Percentiles rank a stretch among this genome's conserved stretches.
Evolutionary conservation across 2,113 vertebrate species (phyloP).

Genomic region (Pheucticus melanocephalus): DNA sequence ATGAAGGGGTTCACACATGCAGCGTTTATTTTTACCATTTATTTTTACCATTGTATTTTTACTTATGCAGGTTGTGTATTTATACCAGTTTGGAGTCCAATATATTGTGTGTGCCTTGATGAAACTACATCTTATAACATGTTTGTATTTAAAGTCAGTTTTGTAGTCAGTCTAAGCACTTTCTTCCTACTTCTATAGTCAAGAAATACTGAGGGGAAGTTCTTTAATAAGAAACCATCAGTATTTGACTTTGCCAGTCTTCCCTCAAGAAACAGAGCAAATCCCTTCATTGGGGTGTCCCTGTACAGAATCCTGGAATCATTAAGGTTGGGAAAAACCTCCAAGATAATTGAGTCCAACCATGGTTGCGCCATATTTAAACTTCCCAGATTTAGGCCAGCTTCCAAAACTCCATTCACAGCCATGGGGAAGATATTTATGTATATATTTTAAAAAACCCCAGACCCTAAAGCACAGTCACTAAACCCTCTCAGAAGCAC

Average conservation of each 20-base stretch:
- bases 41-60: background rate
- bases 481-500: fast-evolving
- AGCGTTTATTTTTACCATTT: background rate
- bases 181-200: background rate
- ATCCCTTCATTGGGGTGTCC: background rate
- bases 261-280: background rate
- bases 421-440: background rate
- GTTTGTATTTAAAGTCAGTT: background rate
- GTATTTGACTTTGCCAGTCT: background rate
- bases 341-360: background rate
- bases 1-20: background rate
- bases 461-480: background rate
- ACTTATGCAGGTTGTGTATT: no score
- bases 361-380: fast-evolving
- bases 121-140: fast-evolving
- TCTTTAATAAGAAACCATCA: background rate
- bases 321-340: background rate
- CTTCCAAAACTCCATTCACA: background rate
- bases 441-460: background rate
- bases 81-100: background rate
- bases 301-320: background rate
- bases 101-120: background rate
- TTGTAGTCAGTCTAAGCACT: background rate
- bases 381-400: background rate
- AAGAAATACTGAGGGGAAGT: background rate